phyloP scores from a whole-genome alignment of 2,797 vertebrate genomes.

The Microhierax caerulescens region DNA sequence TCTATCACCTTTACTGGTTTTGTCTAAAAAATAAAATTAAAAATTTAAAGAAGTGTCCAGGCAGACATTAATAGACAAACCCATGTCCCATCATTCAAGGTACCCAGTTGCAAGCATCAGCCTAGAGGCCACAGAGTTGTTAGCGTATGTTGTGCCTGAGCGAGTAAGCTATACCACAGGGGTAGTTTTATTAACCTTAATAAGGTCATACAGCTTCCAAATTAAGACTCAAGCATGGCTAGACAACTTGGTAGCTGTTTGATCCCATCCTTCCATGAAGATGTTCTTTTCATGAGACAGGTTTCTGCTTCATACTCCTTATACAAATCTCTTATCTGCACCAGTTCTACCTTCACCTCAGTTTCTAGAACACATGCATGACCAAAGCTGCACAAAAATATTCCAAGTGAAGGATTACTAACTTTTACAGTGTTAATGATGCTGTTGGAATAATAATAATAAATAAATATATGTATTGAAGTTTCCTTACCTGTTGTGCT shows the following conservation, averaged over 20 bases:
- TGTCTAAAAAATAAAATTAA: background rate
- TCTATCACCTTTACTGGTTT: background rate
- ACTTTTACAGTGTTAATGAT: background rate
- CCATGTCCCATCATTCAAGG: background rate
- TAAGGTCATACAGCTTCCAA: background rate
- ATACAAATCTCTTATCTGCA: background rate
- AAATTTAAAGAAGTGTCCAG: background rate
- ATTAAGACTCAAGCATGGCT: background rate
- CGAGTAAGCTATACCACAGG: background rate
- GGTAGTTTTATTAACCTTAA: background rate
- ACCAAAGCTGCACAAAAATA: background rate
- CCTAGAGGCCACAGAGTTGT: background rate
- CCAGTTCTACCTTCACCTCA: background rate
- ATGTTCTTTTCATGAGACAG: background rate
- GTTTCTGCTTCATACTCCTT: background rate
- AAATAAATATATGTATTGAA: background rate
- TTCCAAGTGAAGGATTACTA: background rate
- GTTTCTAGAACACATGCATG: background rate
- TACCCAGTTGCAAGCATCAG: background rate
- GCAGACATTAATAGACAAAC: background rate
- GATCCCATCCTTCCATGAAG: background rate
- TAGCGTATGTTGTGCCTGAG: background rate
- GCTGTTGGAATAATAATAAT: background rate
- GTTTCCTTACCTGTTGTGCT: conserved; percentile 89
- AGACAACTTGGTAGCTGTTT: background rate